A percentile compares a stretch with the other conserved stretches of the same genome.
Evolutionary conservation across 53 echinoderm and acorn worm species (phyloP).

Genomic region (Echinarachnius parma): DNA sequence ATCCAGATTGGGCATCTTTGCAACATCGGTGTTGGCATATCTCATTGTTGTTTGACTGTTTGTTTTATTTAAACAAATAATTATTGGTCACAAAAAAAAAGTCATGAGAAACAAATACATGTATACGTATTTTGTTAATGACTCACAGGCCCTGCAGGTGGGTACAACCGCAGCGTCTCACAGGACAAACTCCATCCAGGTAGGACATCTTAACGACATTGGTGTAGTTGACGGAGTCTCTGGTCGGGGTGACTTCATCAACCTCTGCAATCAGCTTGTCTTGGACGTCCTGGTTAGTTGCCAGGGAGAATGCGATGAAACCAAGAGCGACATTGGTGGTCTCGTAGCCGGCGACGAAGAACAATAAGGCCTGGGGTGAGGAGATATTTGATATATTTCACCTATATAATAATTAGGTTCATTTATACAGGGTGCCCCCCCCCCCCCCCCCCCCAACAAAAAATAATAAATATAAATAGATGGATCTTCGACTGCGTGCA

Average conservation of each 20-base stretch:
- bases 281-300: conserved; percentile 66
- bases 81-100: too few species aligned
- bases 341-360: conserved; percentile 76
- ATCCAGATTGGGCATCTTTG: too few species aligned
- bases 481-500: too few species aligned
- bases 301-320: conserved; percentile 52
- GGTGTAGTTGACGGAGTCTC: conserved; percentile 52
- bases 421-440: too few species aligned
- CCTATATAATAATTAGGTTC: too few species aligned
- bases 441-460: too few species aligned
- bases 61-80: not conserved
- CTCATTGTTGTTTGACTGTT: too few species aligned
- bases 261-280: conserved; percentile 65
- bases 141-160: conserved; percentile 60
- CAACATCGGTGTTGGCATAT: too few species aligned
- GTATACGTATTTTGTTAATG: not conserved
- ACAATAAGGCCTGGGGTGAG: conserved; percentile 54
- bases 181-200: conserved; percentile 60
- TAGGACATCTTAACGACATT: conserved; percentile 64
- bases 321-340: conserved; percentile 57
- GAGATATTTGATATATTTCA: too few species aligned
- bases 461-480: too few species aligned
- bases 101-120: too few species aligned
- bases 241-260: conserved; percentile 41
- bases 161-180: conserved; percentile 70